Evolutionary conservation across 1,140 invertebrate species (phyloP).

Genomic region (Drosophila kikkawai): DNA sequence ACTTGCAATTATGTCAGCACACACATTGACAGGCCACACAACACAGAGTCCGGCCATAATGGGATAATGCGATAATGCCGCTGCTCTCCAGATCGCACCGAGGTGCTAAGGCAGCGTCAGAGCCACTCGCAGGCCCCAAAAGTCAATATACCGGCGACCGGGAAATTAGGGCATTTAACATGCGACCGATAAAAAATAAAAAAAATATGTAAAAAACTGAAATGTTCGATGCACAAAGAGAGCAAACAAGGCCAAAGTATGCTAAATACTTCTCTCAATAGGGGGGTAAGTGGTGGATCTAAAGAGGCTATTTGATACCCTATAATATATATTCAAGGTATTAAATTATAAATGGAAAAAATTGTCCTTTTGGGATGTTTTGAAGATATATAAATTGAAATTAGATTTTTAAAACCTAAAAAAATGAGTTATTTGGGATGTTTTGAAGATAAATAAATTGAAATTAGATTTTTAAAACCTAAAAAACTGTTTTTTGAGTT

Average conservation of each 20-base stretch:
- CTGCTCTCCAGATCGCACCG: constrained; percentile 44
- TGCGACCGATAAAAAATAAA: constrained; percentile 51
- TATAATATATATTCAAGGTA: neutral
- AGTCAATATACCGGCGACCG: constrained; percentile 31
- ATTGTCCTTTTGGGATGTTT: too few relatives aligned
- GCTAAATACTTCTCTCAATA: constrained; percentile 64
- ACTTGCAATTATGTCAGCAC: constrained; percentile 50
- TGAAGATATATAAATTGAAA: neutral
- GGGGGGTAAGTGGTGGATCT: neutral
- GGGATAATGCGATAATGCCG: constrained; percentile 6
- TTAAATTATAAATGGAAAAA: neutral
- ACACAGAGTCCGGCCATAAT: neutral
- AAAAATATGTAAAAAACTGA: constrained; percentile 15
- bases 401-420: neutral
- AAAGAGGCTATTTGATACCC: neutral
- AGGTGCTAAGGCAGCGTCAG: constrained; percentile 57
- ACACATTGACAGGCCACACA: constrained; percentile 17
- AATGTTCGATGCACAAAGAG: constrained; percentile 9
- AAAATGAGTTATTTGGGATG: too few relatives aligned
- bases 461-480: neutral
- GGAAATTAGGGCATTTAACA: constrained; percentile 80
- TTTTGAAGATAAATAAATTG: too few relatives aligned
- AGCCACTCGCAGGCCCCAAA: constrained; percentile 17
- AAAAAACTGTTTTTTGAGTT: too few relatives aligned
- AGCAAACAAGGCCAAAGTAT: constrained; percentile 49